Conservation (phyloP, 2,797 vertebrate genomes). For the Tarsius wallacei region DNA sequence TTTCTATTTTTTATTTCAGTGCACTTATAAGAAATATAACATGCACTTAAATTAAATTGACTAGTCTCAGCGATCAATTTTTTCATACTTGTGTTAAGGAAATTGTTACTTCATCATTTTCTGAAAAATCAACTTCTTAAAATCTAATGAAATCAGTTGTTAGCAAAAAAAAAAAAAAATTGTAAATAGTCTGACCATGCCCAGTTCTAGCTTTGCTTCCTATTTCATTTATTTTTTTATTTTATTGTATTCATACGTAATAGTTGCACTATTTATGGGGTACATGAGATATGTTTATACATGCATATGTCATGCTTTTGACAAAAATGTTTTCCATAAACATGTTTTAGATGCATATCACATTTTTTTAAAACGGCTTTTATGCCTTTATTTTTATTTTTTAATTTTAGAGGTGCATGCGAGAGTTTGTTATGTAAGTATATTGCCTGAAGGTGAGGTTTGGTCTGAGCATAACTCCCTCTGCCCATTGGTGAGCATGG, state of each 20-base stretch:
- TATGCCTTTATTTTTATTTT: too few relatives aligned
- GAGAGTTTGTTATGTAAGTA: too few relatives aligned
- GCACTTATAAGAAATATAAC: background rate
- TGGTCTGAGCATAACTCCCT: too few relatives aligned
- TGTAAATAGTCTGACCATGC: background rate
- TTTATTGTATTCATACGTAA: background rate
- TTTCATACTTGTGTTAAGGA: background rate
- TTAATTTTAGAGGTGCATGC: too few relatives aligned
- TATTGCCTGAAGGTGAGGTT: too few relatives aligned
- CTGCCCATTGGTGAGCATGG: too few relatives aligned
- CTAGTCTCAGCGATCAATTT: background rate
- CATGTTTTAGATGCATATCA: background rate
- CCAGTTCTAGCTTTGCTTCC: background rate
- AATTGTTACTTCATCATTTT: background rate
- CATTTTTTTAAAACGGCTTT: background rate
- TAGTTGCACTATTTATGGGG: background rate
- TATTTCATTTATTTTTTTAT: background rate
- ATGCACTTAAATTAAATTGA: background rate
- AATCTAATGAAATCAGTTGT: background rate
- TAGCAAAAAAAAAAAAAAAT: background rate
- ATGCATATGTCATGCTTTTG: background rate
- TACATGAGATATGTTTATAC: background rate
- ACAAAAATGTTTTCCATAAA: background rate
- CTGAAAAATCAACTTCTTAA: background rate
- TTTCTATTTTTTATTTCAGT: background rate